These are phyloP conservation scores for Scaptomyza caliginosa DNA, from an alignment of 2,888 invertebrate genomes.

Conservation along the genomic window DNA sequence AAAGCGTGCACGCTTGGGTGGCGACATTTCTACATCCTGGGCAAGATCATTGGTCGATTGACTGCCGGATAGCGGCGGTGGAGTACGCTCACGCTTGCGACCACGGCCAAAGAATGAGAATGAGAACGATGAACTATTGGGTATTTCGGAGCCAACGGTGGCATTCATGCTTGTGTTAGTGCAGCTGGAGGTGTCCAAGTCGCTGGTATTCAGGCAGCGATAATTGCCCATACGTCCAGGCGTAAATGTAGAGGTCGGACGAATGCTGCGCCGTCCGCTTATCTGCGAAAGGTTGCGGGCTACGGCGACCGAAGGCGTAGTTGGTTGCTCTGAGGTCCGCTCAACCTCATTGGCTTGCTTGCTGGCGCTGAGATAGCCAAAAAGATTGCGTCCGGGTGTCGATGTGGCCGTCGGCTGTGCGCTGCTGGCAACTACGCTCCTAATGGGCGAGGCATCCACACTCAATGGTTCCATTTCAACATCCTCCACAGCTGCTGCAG, in stretches of 20 bases:
- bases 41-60: conserved; percentile 73
- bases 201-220: conserved; percentile 76
- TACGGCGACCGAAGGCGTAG: conserved; percentile 60
- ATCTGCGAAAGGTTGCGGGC: conserved; percentile 76
- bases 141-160: conserved; percentile 83
- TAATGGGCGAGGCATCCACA: conserved; percentile 71
- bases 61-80: conserved; percentile 54
- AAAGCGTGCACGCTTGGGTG: conserved; percentile 81
- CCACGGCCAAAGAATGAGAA: conserved; percentile 82
- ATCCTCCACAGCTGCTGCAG: conserved; percentile 55
- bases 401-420: conserved; percentile 75
- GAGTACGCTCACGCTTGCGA: conserved; percentile 82
- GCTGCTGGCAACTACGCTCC: conserved; percentile 12
- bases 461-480: conserved; percentile 77
- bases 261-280: conserved; percentile 81
- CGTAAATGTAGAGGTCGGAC: conserved; percentile 68
- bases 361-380: conserved; percentile 54
- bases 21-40: conserved; percentile 77
- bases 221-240: conserved; percentile 76
- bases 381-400: conserved; percentile 78
- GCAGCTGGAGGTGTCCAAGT: conserved; percentile 76
- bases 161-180: conserved; percentile 83
- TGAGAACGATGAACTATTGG: conserved; percentile 80
- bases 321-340: conserved; percentile 45
- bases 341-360: conserved; percentile 70